Conservation (phyloP, 2,797 vertebrate genomes). For the Galaxias olidus region DNA sequence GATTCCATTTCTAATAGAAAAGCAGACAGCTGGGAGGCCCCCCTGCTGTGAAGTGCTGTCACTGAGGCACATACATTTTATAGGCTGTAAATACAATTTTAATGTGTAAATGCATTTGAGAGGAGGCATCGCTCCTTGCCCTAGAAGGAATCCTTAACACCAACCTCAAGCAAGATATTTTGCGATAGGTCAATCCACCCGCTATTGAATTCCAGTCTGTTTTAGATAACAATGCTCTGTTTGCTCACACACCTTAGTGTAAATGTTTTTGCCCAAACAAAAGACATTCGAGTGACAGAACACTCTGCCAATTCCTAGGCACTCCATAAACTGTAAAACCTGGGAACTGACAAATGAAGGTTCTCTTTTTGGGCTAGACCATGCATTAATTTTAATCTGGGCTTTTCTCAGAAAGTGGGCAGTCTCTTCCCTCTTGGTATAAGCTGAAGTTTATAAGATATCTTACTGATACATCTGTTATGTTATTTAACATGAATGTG, state of each 20-base stretch:
- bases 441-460: slow-evolving; percentile 60
- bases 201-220: neutral
- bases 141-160: neutral
- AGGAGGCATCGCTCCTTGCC: slow-evolving; percentile 12
- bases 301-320: neutral
- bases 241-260: neutral
- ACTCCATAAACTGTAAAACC: slow-evolving; percentile 39
- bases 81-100: slow-evolving; percentile 46
- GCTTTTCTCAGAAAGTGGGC: slow-evolving; percentile 54
- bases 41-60: slow-evolving; percentile 21
- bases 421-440: slow-evolving; percentile 49
- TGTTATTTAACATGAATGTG: slow-evolving; percentile 56
- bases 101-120: slow-evolving; percentile 30
- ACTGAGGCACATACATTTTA: slow-evolving; percentile 25
- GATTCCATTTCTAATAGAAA: slow-evolving; percentile 63
- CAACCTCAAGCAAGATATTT: slow-evolving; percentile 8
- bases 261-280: neutral
- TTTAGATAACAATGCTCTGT: neutral
- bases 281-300: no score
- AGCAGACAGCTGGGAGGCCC: slow-evolving; percentile 46
- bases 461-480: slow-evolving; percentile 61
- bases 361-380: slow-evolving; percentile 57
- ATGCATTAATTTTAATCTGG: slow-evolving; percentile 72
- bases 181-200: neutral
- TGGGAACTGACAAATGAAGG: slow-evolving; percentile 42